phyloP scores from a whole-genome alignment of 2,888 invertebrate species.

The Nephrotoma flavescens region DNA sequence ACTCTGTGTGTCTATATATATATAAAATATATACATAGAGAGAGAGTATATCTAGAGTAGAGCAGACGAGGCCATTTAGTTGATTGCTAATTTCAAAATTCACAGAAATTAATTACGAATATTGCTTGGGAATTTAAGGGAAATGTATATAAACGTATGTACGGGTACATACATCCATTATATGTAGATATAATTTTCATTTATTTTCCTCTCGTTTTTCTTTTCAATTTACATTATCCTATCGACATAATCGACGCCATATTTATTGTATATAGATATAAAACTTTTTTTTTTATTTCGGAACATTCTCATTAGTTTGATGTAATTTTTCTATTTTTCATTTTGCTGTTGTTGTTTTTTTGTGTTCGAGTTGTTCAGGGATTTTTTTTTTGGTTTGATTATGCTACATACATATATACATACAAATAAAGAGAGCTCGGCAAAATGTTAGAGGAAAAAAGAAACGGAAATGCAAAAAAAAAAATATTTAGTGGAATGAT shows the following conservation, averaged over 20 bases:
- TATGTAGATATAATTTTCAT: neutral
- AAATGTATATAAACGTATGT: neutral
- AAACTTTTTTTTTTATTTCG: neutral
- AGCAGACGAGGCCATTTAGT: conserved; percentile 15
- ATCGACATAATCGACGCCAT: conserved; percentile 4
- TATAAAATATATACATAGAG: neutral
- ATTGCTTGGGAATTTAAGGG: conserved; percentile 14
- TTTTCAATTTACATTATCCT: neutral
- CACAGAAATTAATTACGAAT: conserved; percentile 19
- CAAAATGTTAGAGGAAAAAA: neutral
- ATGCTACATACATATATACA: neutral
- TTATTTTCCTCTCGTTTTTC: neutral
- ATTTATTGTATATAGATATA: neutral
- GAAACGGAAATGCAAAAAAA: neutral
- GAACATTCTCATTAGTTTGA: conserved; percentile 4
- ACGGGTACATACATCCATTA: neutral
- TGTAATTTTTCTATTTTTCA: conserved; percentile 3
- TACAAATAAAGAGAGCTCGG: neutral
- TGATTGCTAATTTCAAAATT: conserved; percentile 19
- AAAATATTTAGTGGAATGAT: neutral
- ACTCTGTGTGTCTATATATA: neutral
- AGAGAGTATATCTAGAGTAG: neutral
- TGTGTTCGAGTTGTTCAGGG: neutral
- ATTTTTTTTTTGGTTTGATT: neutral
- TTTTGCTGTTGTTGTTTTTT: neutral